Percentiles rank a stretch among this genome's conserved stretches.
phyloP scores from a whole-genome alignment of 2,888 invertebrate species.

The Crioceris asparagi region DNA sequence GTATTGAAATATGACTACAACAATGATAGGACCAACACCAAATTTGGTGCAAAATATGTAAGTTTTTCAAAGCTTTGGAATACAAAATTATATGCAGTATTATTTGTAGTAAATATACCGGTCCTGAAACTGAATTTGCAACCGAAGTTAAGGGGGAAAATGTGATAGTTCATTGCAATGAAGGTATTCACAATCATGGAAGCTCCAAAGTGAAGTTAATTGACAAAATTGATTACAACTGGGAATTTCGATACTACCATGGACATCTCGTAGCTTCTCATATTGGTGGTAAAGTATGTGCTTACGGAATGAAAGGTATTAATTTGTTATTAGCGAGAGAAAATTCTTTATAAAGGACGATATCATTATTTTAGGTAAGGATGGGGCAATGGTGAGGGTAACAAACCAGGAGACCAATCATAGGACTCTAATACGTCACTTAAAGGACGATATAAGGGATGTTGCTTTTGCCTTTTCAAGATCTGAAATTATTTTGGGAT shows the following conservation, averaged over 20 bases:
- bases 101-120: slow-evolving; percentile 30
- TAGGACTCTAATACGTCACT: slow-evolving; percentile 74
- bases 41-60: slow-evolving; percentile 4
- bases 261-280: slow-evolving; percentile 86
- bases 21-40: not conserved
- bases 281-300: slow-evolving; percentile 72
- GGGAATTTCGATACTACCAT: slow-evolving; percentile 80
- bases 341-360: too few relatives aligned
- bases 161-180: slow-evolving; percentile 59
- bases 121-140: slow-evolving; percentile 32
- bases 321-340: too few relatives aligned
- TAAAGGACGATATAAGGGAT: slow-evolving; percentile 82
- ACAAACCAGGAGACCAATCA: slow-evolving; percentile 66
- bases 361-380: slow-evolving; percentile 27
- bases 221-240: slow-evolving; percentile 83
- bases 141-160: slow-evolving; percentile 39
- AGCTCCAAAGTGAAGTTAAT: slow-evolving; percentile 79
- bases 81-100: not conserved
- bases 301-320: slow-evolving; percentile 87
- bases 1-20: too few relatives aligned
- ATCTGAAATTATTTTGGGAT: slow-evolving; percentile 68
- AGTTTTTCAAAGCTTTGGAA: not conserved
- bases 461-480: slow-evolving; percentile 80
- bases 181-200: slow-evolving; percentile 66
- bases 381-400: slow-evolving; percentile 70